Evolutionary conservation across 2,888 invertebrate species (phyloP), one percentile per base, ranked within the genome.

Genomic region (Anagyrus pseudococci): DNA sequence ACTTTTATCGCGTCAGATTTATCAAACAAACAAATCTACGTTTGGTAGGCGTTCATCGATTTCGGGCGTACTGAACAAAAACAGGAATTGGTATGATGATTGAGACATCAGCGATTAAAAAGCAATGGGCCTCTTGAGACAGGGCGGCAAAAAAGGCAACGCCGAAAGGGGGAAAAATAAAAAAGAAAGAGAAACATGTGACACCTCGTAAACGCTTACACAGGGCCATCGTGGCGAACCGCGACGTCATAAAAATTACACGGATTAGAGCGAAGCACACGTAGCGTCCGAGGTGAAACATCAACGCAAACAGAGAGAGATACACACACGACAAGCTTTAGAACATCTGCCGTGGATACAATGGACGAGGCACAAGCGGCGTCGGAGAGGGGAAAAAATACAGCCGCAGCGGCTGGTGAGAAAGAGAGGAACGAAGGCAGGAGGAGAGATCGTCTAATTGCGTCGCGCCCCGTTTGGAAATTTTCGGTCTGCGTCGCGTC

Each of bases 291-390:
- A 57, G 53, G 64, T 58, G 55, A 59, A 62, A 62, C 62, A 66
- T 62, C 62, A 62, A 62, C 59, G 53, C 52, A 58, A 23, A 58
- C 29, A n/a, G 19, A 13, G 25, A 15, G n/a, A n/a, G n/a, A n/a
- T n/a, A n/a, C n/a, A n/a, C n/a, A n/a, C n/a, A n/a, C n/a, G 26
- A 17, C 17, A 6, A 7, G 17, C 23, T 23, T 47, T 3, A 8
- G 33, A 61, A 65, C 65, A 66, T 66, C 62, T 66, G 65, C 58
- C 41, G 6, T 19, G 47, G 20, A 22, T 1, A 59, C 62, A 66
- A 66, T 66, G 43, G 52, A 47, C 50, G 58, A n/a, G 58, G 41
- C 47, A 62, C 58, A 59, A 61, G 49, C 20, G 37, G 29, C 62
- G 48, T 25, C 10, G 43, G 44, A 19, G 50, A 1, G 6, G 1